phyloP scores from a whole-genome alignment of 2,797 vertebrate genomes.

The Xerus rutilus region DNA sequence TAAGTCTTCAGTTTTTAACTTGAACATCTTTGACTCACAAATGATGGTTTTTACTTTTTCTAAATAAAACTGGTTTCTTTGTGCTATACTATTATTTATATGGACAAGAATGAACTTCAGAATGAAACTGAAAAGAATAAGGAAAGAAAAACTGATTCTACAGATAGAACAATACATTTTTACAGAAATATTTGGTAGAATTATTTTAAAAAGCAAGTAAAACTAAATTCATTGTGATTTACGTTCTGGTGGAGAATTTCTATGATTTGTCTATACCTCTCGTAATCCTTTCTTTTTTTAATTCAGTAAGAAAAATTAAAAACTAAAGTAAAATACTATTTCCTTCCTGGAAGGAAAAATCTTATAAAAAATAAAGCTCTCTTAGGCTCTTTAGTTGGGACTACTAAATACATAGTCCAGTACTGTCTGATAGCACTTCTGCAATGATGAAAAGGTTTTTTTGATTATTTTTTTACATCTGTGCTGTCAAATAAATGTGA shows the following conservation, averaged over 20 bases:
- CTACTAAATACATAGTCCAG: background rate
- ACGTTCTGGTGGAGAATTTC: background rate
- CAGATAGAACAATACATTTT: background rate
- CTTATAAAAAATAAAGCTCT: background rate
- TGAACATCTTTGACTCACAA: background rate
- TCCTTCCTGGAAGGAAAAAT: background rate
- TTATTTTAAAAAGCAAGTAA: slow-evolving; percentile 55
- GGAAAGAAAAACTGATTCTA: slow-evolving; percentile 28
- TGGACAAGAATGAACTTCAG: slow-evolving; percentile 22
- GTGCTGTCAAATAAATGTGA: background rate
- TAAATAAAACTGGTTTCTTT: slow-evolving; percentile 24
- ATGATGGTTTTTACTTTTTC: slow-evolving; percentile 24
- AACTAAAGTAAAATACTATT: slow-evolving; percentile 20
- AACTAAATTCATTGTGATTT: slow-evolving; percentile 26
- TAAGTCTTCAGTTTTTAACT: slow-evolving; percentile 4
- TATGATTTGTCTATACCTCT: background rate
- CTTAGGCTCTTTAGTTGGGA: background rate
- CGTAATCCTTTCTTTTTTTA: slow-evolving; percentile 14
- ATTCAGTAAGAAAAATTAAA: slow-evolving; percentile 17
- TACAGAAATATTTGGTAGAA: slow-evolving; percentile 39
- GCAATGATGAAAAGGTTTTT: background rate
- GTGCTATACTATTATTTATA: background rate
- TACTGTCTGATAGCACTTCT: slow-evolving; percentile 18
- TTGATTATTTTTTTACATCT: background rate
- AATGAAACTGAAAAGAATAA: slow-evolving; percentile 24